Base-by-base conservation (phyloP, 2,113 vertebrate species). In the Nesoenas mayeri region DNA sequence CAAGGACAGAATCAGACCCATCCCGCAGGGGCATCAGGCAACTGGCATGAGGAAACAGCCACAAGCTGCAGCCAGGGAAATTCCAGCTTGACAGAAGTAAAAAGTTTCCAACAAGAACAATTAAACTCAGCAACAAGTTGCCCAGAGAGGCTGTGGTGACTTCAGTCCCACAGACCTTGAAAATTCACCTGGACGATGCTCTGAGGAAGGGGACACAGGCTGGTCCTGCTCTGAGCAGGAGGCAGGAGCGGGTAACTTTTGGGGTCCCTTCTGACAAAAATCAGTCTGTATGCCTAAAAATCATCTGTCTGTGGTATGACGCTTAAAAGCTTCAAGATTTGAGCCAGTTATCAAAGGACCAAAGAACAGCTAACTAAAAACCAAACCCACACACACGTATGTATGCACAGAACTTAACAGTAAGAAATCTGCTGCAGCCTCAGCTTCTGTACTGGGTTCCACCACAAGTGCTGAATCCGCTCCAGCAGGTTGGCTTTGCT, bases 381-480 rank as follows among this genome's bases (percentile, higher is more conserved):
- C 17, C 28, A 11, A 1, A 38, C n/a, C 57, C 16, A 67, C 10
- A 34, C 60, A 16, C 1, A 0, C 5, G 15, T 8, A 32, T 13
- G 29, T 40, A 69, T 2, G 32, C 38, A 60, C 13, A 57, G 67
- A 85, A 79, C 31, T 16, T 34, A 57, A 34, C 36, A 44, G 57
- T 11, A 12, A 83, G 71, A 51, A 48, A 32, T 4, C 31, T 66
- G 36, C 70, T 60, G 53, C 18, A 44, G 53, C 6, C 10, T 25
- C n/a, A 84, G 36, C 51, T 74, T 78, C 57, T 12, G 8, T 6
- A 24, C 25, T 29, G 28, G 8, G 54, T 9, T 29, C 1, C 2
- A 25, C 21, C 34, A 22, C 0, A 0, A 50, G 14, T 0, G 11
- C 0, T 31, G 8, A n/a, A 22, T 16, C 74, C 69, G 15, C 40